Evolutionary conservation across 1,140 invertebrate genomes (phyloP), one percentile per base, ranked within the genome.

Genomic region (Drosophila obscura): DNA sequence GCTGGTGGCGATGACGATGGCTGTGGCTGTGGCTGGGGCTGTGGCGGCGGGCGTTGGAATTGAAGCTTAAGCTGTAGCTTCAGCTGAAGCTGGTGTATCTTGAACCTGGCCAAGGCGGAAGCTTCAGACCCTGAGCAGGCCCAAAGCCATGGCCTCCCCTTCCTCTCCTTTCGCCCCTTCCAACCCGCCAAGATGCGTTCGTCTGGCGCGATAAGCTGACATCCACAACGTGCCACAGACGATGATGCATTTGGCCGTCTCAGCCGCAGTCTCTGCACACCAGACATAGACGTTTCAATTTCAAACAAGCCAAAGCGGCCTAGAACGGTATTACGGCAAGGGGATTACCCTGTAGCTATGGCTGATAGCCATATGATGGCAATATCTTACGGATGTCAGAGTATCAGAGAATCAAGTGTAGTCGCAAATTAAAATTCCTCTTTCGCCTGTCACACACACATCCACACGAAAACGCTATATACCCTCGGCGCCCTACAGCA

Each of bases 251-350:
- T 65, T 64, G 80, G 57, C 71, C 45, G 73, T 43, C 63, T 48
- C 52, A 61, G 58, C 28, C 51, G 44, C 60, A 35, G 31, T 43
- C 24, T 52, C 35, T 16, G 15, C 55, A 26, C 67, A 22, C 60
- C 60, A 73, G 77, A 81, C 82, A 68, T 50, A 87, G 83, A 87
- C 83, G 83, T 88, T 87, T 87, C 83, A 87, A 87, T 87, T 87
- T 87, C 83, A 79, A 77, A 76, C 71, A 61, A 67, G 48, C 22
- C 13, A 5, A 15, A 39, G 0, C 35, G 24, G 8, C 8, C 5
- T 7, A 41, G 31, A 41, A 5, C 43, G 51, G 35, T 52, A 35
- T 1, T 6, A 2, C 16, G 26, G 28, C 26, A 11, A n/a, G 11
- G 0, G 35, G 16, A 69, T 69, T 69, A 71, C 67, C 44, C 49